Conservation (phyloP, 1,140 invertebrate genomes). For the Arion vulgaris region DNA sequence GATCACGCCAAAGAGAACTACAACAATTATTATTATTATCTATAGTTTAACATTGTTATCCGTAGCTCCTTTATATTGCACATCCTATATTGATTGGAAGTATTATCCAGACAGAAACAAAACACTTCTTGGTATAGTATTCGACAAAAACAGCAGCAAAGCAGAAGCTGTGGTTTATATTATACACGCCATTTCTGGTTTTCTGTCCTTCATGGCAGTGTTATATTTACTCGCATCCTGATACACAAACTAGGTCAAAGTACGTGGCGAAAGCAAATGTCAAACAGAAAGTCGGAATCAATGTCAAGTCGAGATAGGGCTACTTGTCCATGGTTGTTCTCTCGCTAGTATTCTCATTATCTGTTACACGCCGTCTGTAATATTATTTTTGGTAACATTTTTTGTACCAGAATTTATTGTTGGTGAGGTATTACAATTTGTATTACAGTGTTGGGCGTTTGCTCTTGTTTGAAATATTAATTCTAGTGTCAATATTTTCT, state of each 20-base stretch:
- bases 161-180: not conserved
- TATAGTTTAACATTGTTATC: not conserved
- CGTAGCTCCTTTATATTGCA: too few relatives aligned
- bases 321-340: not conserved
- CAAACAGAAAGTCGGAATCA: not conserved
- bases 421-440: not conserved
- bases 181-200: not conserved
- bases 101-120: not conserved
- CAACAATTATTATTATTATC: not conserved
- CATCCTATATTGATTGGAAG: not conserved
- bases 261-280: not conserved
- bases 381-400: not conserved
- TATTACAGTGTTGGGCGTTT: not conserved
- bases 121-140: not conserved
- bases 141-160: not conserved
- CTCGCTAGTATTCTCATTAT: not conserved
- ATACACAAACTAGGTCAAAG: not conserved
- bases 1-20: conserved; percentile 1
- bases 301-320: not conserved
- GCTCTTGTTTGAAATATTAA: not conserved
- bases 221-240: not conserved
- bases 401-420: not conserved
- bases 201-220: not conserved
- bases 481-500: conserved; percentile 3
- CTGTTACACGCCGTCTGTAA: not conserved